Evolutionary conservation across 1,140 invertebrate species (phyloP), one percentile per base, ranked within the genome.

Genomic region (Vollenhovia emeryi): DNA sequence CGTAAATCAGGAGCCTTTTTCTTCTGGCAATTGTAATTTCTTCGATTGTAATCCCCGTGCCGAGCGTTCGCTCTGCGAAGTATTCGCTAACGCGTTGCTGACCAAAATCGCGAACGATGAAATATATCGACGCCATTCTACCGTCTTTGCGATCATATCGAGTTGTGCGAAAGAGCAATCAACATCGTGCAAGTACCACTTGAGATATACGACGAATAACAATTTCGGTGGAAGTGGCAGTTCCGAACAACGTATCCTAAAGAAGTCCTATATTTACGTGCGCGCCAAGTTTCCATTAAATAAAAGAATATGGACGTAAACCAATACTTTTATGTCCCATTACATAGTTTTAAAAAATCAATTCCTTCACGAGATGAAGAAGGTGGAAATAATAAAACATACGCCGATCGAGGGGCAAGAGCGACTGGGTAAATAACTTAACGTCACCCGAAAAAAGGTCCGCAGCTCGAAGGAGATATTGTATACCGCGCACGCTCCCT

Each of bases 151-250:
- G 52, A 76, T 62, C 55, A 43, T 52, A 75, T 76, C 24, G 36
- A 62, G 57, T 62, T 30, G 40, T 21, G 74, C 21, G 57, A 76
- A 76, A 62, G 36, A 45, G 40, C 74, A 76, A 76, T 76, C 57
- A 62, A 76, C 40, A 62, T 76, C 27, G 36, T 60, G 40, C 36
- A 76, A 62, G 57, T 30, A 45, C 57, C 24, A 76, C 57, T 76
- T 76, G 40, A 62, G 15, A 76, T 62, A 76, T 45, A 76, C 57
- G 74, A 62, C 36, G 57, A 76, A 62, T 76, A 76, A 76, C 57
- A 62, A 60, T 62, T 76, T 74, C 50, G 50, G 33, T 45, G 40
- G 27, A 75, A 76, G 36, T 76, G 40, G 36, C 50, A 76, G 21
- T 76, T 62, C 27, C 36, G 11, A 76, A 62, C 18, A 43, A 62